Percentiles rank a stretch among this genome's conserved stretches.
Conservation (phyloP, 2,888 invertebrate species). For the Tolmerus cingulatus region DNA sequence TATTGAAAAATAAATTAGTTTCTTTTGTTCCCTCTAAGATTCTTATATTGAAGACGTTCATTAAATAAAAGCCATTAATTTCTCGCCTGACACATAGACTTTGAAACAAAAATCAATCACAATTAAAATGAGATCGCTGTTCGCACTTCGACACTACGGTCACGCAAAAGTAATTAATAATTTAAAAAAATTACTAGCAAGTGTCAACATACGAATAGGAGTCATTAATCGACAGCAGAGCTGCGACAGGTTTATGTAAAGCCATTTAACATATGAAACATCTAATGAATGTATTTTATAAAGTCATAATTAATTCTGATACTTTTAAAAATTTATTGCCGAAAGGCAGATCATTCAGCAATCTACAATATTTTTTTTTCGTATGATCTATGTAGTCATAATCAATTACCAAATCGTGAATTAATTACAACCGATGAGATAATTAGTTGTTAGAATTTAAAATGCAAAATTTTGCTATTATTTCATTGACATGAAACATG, state of each 20-base stretch:
- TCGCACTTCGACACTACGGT: background rate
- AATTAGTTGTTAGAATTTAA: background rate
- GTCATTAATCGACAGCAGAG: background rate
- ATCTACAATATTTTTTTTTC: background rate
- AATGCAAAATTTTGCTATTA: slow-evolving; percentile 14
- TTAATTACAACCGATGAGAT: slow-evolving; percentile 16
- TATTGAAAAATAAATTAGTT: too few species aligned
- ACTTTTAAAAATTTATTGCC: background rate
- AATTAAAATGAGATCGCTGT: background rate
- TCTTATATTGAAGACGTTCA: background rate
- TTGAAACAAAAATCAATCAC: background rate
- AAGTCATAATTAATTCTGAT: background rate
- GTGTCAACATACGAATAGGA: background rate
- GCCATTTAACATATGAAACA: background rate
- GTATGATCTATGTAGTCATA: background rate
- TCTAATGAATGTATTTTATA: background rate
- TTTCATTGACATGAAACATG: background rate
- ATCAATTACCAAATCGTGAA: background rate
- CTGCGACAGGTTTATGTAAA: background rate
- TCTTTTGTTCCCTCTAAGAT: background rate
- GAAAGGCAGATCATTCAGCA: background rate
- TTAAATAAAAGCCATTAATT: background rate
- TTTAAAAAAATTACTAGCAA: background rate
- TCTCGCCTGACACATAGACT: background rate
- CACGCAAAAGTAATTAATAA: background rate